Evolutionary conservation across 1,140 invertebrate species (phyloP), one percentile per base, ranked within the genome.

Genomic region (Lasioglossum baleicum): DNA sequence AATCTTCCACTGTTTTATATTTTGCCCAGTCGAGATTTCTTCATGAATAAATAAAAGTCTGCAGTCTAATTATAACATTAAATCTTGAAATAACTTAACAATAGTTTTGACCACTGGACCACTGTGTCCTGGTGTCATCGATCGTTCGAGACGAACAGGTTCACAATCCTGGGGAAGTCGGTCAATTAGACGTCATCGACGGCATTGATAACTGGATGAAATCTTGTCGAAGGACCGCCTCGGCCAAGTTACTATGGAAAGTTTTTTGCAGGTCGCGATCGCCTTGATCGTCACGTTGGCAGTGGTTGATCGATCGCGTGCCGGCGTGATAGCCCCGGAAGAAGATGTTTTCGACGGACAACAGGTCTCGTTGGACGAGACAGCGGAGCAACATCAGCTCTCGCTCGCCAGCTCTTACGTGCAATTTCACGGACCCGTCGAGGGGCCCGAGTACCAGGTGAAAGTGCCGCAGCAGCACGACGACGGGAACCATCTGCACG

Each of bases 351-450:
- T 80, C 35, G 81, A 88, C 80, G 75, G 83, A 17, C 84, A 58
- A n/a, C 85, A 88, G 44, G 58, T 79, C 64, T 84, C 88, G 35
- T 68, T 88, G 51, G 91, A 88, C 64, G 83, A 84, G 74, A 66
- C 65, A 13, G 80, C 75, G 61, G 81, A 84, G 20, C 92, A 13
- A 91, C 40, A 66, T 15, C 85, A 88, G 51, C 63, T 81, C 53
- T 86, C 88, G 26, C 61, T 88, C 40, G 91, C 90, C 20, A 92
- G 71, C 70, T 92, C 91, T n/a, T 92, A 88, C 75, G 88, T 92
- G 87, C 92, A 93, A 72, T 93, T 92, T 80, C 89, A 91, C 42
- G 92, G 92, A 26, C 92, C 92, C 7, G 92, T 93, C 8, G 84
- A 88, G 31, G 92, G 92, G 7, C 90, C 92, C 20, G 91, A 84